These are phyloP conservation scores for Percopsis transmontana DNA, from an alignment of 2,113 vertebrate species.

Conservation along the genomic window DNA sequence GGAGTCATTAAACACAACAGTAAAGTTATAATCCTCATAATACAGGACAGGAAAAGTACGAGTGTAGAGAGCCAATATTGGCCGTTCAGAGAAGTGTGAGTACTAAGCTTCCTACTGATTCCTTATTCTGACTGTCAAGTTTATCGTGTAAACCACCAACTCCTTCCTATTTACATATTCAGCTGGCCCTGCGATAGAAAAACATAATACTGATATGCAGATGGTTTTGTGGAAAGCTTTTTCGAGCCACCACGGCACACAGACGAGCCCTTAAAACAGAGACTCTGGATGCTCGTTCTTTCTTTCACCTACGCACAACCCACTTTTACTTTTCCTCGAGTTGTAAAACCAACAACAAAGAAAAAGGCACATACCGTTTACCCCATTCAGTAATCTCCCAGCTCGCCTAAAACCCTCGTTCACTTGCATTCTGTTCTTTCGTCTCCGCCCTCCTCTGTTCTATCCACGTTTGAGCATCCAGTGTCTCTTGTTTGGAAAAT, in stretches of 20 bases:
- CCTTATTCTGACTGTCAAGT: no score
- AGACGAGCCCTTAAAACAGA: conserved; percentile 53
- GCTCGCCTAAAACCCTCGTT: conserved; percentile 25
- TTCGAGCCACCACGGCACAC: conserved; percentile 15
- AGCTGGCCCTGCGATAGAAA: background rate
- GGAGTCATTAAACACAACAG: conserved; percentile 37
- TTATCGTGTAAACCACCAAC: no score
- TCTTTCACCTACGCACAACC: background rate
- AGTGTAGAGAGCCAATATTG: conserved; percentile 1
- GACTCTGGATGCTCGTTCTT: conserved; percentile 33
- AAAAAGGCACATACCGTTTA: background rate
- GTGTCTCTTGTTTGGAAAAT: conserved; percentile 23
- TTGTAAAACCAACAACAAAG: background rate
- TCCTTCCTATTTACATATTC: background rate
- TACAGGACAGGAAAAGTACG: conserved; percentile 30
- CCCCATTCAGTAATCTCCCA: background rate
- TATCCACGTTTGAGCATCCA: conserved; percentile 26
- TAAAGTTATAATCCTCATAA: conserved; percentile 31
- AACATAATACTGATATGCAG: no score
- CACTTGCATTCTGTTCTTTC: conserved; percentile 22
- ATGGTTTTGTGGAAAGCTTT: conserved; percentile 17
- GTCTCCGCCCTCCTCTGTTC: background rate
- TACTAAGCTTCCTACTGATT: background rate
- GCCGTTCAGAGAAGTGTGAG: conserved; percentile 26
- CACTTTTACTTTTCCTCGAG: conserved; percentile 13